phyloP scores from a whole-genome alignment of 2,113 vertebrate genomes.

The Dipodomys merriami region DNA sequence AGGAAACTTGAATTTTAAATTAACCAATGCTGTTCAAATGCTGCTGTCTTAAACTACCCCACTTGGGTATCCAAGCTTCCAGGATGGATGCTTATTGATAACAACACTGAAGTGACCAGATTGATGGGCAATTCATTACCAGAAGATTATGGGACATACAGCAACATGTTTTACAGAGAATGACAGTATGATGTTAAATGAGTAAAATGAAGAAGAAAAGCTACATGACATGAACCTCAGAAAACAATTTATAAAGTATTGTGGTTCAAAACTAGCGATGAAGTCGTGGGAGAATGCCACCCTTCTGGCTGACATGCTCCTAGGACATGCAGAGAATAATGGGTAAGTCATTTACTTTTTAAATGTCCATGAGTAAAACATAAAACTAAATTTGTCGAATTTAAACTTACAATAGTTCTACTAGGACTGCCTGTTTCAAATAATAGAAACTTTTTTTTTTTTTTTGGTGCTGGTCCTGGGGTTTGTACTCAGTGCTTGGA shows the following conservation, averaged over 20 bases:
- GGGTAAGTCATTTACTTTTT: too few relatives aligned
- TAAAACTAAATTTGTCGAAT: too few relatives aligned
- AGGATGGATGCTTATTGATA: constrained; percentile 6
- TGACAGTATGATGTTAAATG: constrained; percentile 8
- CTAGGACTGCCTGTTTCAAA: background rate
- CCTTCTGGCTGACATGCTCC: background rate
- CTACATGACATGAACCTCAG: constrained; percentile 15
- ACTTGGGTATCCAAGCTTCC: background rate
- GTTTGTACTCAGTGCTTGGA: too few relatives aligned
- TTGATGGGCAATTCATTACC: background rate
- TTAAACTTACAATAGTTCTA: constrained; percentile 41
- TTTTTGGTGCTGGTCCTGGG: too few relatives aligned
- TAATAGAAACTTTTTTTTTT: background rate
- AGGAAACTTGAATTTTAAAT: background rate
- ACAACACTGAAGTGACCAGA: background rate
- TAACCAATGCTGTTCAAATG: background rate
- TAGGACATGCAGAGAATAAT: background rate
- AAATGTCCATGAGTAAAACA: too few relatives aligned
- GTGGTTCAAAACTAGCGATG: background rate
- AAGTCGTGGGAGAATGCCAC: background rate
- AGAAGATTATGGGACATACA: background rate
- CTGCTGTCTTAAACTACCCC: background rate
- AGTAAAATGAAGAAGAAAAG: constrained; percentile 12
- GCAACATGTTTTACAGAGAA: background rate
- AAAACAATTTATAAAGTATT: background rate